Evolutionary conservation across 2,113 vertebrate genomes (phyloP), one percentile per base, ranked within the genome.

Genomic region (Leptobrachium ailaonicum): DNA sequence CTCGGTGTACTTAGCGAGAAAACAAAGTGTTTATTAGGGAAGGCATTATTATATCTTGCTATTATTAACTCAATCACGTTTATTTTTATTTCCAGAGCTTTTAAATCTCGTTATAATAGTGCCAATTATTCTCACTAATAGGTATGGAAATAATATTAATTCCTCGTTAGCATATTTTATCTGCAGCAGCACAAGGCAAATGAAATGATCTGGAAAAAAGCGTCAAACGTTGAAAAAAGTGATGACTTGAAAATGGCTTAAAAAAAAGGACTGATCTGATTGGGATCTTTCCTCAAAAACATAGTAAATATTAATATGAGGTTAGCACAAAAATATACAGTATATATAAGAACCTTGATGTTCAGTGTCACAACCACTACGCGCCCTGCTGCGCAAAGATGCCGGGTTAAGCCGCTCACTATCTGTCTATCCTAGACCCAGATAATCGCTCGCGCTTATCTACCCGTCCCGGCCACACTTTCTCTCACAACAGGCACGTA

Each of bases 121-220:
- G 3, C 53, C 58, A 70, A 70, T 71, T 60, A 54, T 71, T 78
- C 68, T 71, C 41, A 12, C 43, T 78, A 78, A 78, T 78, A 78
- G 76, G 32, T 62, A n/a, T 45, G 76, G 42, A 45, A 78, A 78
- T 78, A 43, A 44, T 64, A 47, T 41, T 63, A 71, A 78, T 71
- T 71, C 60, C 45, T 78, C 76, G 71, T 71, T 71, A 9, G 43
- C 20, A 50, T 71, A 47, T n/a, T 13, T 32, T 63, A 41, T 60
- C 54, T 63, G 68, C 43, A 50, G 32, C 44, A 32, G n/a, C 43
- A 50, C 44, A 71, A 71, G 68, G 68, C 43, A 20, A n/a, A 3
- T 4, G 6, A 42, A 43, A 43, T 43, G 43, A 20, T 47, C 68
- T 32, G n/a, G 45, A 71, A 32, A 32, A 32, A 70, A 50, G 44